A percentile compares a stretch with the other conserved stretches of the same genome.
Evolutionary conservation across 2,797 vertebrate genomes (phyloP).

Genomic region (Epinephelus awoara): DNA sequence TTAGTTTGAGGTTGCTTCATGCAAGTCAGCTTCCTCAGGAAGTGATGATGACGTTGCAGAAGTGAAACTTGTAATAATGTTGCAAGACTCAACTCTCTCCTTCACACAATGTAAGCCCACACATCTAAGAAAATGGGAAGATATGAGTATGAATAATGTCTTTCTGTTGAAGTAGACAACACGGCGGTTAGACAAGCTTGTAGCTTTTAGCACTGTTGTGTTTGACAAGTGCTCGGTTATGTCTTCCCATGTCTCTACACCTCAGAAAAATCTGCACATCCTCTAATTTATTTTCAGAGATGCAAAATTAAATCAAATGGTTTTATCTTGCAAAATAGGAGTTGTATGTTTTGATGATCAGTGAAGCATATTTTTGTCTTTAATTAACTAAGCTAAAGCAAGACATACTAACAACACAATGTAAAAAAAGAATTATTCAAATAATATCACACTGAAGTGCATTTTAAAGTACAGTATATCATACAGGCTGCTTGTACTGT

Average conservation of each 20-base stretch:
- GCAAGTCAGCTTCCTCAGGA: conserved; percentile 71
- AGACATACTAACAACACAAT: not conserved
- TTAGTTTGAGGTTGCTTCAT: conserved; percentile 18
- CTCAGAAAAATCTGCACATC: not conserved
- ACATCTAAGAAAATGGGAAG: not conserved
- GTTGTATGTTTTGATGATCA: not conserved
- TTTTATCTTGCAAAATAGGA: not conserved
- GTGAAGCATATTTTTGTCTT: not conserved
- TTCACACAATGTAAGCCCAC: not conserved
- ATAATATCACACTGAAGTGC: not conserved
- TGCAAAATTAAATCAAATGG: not conserved
- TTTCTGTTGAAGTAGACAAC: not conserved
- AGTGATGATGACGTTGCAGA: conserved; percentile 67
- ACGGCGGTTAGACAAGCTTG: not conserved
- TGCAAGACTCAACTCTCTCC: conserved; percentile 28
- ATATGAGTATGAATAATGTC: not conserved
- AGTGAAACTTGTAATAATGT: conserved; percentile 69
- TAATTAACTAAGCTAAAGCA: not conserved
- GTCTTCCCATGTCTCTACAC: not conserved
- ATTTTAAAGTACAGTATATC: not conserved
- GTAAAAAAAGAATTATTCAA: not conserved
- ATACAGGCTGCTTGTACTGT: too few relatives aligned
- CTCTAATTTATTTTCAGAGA: not conserved
- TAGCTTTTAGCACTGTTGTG: not conserved
- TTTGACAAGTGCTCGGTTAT: not conserved